These are phyloP conservation scores for Burhinus oedicnemus DNA, from an alignment of 2,113 vertebrate genomes.

Conservation along the genomic window DNA sequence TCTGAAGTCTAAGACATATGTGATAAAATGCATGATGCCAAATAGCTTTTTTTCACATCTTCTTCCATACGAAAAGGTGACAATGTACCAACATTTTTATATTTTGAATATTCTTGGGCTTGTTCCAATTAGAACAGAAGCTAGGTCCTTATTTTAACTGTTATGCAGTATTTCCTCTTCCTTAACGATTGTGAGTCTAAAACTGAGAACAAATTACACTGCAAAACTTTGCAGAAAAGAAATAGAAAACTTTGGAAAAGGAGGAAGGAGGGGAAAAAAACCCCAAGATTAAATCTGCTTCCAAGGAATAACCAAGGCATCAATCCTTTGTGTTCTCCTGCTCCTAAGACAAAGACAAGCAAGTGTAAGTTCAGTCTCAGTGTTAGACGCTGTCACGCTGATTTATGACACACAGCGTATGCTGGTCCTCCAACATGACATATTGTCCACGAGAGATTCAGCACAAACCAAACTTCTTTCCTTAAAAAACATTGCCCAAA, in stretches of 20 bases:
- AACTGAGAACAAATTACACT: not conserved
- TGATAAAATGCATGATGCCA: not conserved
- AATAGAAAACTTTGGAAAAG: not conserved
- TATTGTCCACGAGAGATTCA: not conserved
- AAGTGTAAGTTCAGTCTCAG: slow-evolving; percentile 44
- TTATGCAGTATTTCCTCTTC: not conserved
- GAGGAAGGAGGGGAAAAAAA: not conserved
- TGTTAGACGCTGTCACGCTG: slow-evolving; percentile 8
- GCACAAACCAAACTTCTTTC: slow-evolving; percentile 11
- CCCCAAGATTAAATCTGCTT: not conserved
- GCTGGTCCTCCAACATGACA: slow-evolving; percentile 19
- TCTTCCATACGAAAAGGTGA: not conserved
- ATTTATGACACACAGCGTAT: slow-evolving; percentile 8
- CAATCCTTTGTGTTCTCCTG: slow-evolving; percentile 16
- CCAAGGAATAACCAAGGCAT: slow-evolving; percentile 35
- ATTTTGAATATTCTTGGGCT: not conserved
- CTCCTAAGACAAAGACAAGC: slow-evolving; percentile 51
- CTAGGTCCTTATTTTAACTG: not conserved
- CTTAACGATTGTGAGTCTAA: rapidly evolving
- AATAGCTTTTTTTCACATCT: not conserved
- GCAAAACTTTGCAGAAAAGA: not conserved
- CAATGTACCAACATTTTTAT: not conserved
- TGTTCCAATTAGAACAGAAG: not conserved
- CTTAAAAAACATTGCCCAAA: not conserved
- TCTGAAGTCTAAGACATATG: not conserved